Percentiles rank a stretch among this genome's conserved stretches.
Evolutionary conservation across 1,140 invertebrate species (phyloP).

Genomic region (Drosophila triauraria): DNA sequence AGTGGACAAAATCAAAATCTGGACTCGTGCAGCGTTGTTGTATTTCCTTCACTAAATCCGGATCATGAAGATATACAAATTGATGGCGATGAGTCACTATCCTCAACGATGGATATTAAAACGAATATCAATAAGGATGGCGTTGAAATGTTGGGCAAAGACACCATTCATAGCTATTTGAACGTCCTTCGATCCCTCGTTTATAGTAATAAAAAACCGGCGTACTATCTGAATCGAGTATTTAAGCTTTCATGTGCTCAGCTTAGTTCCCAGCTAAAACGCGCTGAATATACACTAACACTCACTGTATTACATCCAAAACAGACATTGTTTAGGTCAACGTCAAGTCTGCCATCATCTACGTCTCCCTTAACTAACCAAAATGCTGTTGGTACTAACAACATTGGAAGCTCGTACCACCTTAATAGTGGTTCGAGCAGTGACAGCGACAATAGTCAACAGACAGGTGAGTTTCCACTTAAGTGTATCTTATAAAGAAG

Average conservation of each 20-base stretch:
- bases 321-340: slow-evolving; percentile 81
- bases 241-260: slow-evolving; percentile 98
- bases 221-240: slow-evolving; percentile 96
- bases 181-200: slow-evolving; percentile 93
- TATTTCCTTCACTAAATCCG: slow-evolving; percentile 97
- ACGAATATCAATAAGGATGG: slow-evolving; percentile 89
- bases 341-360: slow-evolving; percentile 38
- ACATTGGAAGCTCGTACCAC: slow-evolving; percentile 24
- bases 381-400: slow-evolving; percentile 36
- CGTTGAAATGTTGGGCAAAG: slow-evolving; percentile 92
- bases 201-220: slow-evolving; percentile 97
- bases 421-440: slow-evolving; percentile 8
- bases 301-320: slow-evolving; percentile 93
- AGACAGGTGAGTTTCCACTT: slow-evolving; percentile 30
- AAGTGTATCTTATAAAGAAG: too few relatives aligned
- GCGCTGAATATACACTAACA: slow-evolving; percentile 94
- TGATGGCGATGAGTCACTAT: slow-evolving; percentile 76
- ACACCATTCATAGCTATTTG: slow-evolving; percentile 92
- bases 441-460: slow-evolving; percentile 27
- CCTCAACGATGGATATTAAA: slow-evolving; percentile 81
- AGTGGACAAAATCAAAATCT: slow-evolving; percentile 86
- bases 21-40: slow-evolving; percentile 95
- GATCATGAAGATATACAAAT: slow-evolving; percentile 92
- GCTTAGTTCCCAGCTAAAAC: slow-evolving; percentile 95
- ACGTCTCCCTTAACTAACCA: slow-evolving; percentile 6